Conservation (phyloP, 1,140 invertebrate species). For the Paralvinella palmiformis region DNA sequence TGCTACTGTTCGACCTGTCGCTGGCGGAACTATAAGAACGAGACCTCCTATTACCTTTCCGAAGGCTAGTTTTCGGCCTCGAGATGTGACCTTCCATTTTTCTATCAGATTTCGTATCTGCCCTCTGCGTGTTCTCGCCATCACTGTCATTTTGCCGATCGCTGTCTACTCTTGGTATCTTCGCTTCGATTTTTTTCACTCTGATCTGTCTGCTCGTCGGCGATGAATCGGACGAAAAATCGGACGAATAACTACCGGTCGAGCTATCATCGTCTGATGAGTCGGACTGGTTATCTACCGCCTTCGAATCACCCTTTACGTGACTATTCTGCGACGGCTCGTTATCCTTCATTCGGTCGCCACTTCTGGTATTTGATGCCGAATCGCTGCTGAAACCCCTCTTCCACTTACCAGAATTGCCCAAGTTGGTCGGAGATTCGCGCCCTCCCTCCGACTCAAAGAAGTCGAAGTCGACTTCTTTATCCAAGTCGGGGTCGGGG, state of each 20-base stretch:
- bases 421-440: no score
- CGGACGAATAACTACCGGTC: not conserved
- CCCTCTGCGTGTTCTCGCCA: not conserved
- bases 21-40: conserved; percentile 30
- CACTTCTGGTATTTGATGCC: no score
- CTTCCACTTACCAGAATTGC: no score
- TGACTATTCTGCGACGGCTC: conserved; percentile 13
- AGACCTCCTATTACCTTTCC: not conserved
- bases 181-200: not conserved
- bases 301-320: conserved; percentile 6
- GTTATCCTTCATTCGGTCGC: conserved; percentile 10
- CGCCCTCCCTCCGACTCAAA: conserved; percentile 37
- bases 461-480: conserved; percentile 34
- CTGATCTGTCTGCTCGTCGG: not conserved
- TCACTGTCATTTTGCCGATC: conserved; percentile 1
- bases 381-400: no score
- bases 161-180: not conserved
- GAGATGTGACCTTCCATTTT: not conserved
- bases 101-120: not conserved
- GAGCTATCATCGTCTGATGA: conserved; percentile 4
- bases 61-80: not conserved
- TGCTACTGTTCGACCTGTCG: conserved; percentile 27
- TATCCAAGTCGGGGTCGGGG: no score
- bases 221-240: not conserved
- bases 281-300: conserved; percentile 14